Evolutionary conservation across 2,797 vertebrate genomes (phyloP), one percentile per base, ranked within the genome.

Genomic region (Squalus acanthias): DNA sequence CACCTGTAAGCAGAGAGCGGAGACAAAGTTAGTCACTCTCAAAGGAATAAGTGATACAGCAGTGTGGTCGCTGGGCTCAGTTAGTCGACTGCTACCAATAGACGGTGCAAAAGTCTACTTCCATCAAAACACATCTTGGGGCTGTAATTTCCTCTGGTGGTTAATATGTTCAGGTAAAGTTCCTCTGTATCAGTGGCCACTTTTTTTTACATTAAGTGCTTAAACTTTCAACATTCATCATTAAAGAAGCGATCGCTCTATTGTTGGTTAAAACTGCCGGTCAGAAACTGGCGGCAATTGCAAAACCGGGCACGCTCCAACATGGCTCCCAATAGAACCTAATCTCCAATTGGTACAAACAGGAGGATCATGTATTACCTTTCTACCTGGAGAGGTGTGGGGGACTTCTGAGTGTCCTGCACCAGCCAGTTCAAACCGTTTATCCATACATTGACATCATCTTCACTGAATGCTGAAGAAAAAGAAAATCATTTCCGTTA

Each of bases 381-480:
- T 97, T 99, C 98, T 0, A 97, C 98, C 97, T 98, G 98, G 72
- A 98, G 98, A 0, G 98, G 98, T 0, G 98, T 98, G 0, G 98
- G 98, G 0, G 98, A 98, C 96, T 97, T 98, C 97, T 98, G 98
- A 0, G 98, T 98, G 97, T 99, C 98, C 0, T 39, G 91, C 97
- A 98, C 98, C 97, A 98, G 97, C 98, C 98, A 99, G 97, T 97
- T 98, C 96, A 99, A 98, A 15, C 98, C 98, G 0, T 97, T 98
- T 96, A 98, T 97, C 98, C 98, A 99, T 94, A 98, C 97, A 97
- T 97, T 98, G 97, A 98, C 98, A 96, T 99, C 98, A 96, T 99
- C 98, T 96, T 99, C 98, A 0, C 98, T 98, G 97, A 98, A 98
- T 2, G 98, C 98, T 99, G 97, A 20, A 93, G 17, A 29, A 96